Evolutionary conservation across 2,113 vertebrate genomes (phyloP).

Genomic region (Vulpes lagopus): DNA sequence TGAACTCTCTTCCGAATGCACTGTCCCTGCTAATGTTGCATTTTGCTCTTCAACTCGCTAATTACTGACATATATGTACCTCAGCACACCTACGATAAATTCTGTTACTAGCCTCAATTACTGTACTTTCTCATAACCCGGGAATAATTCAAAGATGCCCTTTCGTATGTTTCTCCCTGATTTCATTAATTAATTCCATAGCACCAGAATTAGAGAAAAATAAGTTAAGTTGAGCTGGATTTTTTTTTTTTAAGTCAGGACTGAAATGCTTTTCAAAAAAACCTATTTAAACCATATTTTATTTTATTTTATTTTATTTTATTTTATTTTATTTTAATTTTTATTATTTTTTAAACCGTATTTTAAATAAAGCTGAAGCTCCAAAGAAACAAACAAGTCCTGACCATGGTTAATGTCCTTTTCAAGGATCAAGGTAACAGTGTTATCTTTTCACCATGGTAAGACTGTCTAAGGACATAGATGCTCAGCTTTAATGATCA

Average conservation of each 20-base stretch:
- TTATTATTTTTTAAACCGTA: background rate
- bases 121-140: background rate
- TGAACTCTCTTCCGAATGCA: conserved; percentile 11
- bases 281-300: background rate
- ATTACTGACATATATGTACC: conserved; percentile 27
- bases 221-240: background rate
- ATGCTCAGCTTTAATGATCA: background rate
- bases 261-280: conserved; percentile 11
- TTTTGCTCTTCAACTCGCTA: conserved; percentile 50
- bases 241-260: background rate
- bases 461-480: background rate
- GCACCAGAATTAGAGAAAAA: conserved; percentile 11
- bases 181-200: conserved; percentile 41
- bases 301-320: background rate
- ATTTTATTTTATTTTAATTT: no score
- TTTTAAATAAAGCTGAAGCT: background rate
- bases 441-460: background rate
- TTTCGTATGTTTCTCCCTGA: conserved; percentile 12
- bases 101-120: conserved; percentile 33
- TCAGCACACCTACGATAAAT: background rate
- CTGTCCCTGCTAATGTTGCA: conserved; percentile 10
- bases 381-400: background rate
- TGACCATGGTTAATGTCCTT: background rate
- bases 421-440: background rate
- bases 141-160: background rate